Evolutionary conservation across 2,888 invertebrate species (phyloP).

Genomic region (Coelopa pilipes): DNA sequence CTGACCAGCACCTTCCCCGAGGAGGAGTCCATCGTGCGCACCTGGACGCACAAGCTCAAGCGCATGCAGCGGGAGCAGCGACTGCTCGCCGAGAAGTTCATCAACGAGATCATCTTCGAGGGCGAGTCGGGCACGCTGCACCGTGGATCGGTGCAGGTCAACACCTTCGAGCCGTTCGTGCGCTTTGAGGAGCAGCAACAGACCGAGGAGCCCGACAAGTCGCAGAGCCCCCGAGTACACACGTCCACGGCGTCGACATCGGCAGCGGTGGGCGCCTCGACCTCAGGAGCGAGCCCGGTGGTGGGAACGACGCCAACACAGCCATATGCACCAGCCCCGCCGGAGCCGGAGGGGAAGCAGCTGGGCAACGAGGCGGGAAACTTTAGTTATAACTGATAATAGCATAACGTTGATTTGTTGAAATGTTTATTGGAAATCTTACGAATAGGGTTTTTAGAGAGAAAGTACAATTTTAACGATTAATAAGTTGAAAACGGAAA

Average conservation of each 20-base stretch:
- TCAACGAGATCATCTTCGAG: conserved; percentile 63
- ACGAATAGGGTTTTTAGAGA: background rate
- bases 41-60: conserved; percentile 62
- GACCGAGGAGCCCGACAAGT: conserved; percentile 55
- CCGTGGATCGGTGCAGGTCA: conserved; percentile 62
- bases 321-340: background rate
- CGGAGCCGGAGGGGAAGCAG: conserved; percentile 26
- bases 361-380: conserved; percentile 15
- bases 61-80: conserved; percentile 59
- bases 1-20: conserved; percentile 59
- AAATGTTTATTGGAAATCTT: conserved; percentile 10
- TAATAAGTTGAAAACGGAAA: background rate
- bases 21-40: conserved; percentile 61
- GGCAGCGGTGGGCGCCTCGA: conserved; percentile 21
- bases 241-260: conserved; percentile 46
- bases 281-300: conserved; percentile 26
- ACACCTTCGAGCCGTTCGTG: conserved; percentile 60
- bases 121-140: conserved; percentile 62
- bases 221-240: conserved; percentile 60
- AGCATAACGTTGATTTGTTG: background rate
- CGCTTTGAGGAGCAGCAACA: conserved; percentile 55
- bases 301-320: conserved; percentile 14
- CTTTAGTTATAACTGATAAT: conserved; percentile 35
- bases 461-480: conserved; percentile 12
- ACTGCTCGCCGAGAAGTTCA: conserved; percentile 62